Conservation (phyloP, 2,888 invertebrate species). For the Callosobruchus maculatus region DNA sequence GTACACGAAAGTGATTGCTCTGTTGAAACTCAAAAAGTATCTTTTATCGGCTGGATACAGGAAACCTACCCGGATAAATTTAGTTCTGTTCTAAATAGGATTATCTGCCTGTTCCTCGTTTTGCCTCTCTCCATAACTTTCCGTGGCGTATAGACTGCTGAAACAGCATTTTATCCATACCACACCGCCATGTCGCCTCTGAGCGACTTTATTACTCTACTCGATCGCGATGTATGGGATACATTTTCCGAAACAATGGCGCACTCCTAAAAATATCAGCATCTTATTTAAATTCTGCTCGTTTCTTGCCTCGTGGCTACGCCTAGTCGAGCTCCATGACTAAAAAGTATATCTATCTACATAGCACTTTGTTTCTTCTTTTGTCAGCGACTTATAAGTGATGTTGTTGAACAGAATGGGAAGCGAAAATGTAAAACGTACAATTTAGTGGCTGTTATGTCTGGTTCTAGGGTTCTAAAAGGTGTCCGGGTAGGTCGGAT, state of each 20-base stretch:
- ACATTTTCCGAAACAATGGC: neutral
- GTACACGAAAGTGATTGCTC: neutral
- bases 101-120: neutral
- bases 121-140: neutral
- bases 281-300: neutral
- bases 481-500: too few relatives aligned
- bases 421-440: neutral
- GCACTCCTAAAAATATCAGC: neutral
- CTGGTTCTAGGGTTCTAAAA: too few relatives aligned
- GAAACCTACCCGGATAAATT: neutral
- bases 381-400: neutral
- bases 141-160: neutral
- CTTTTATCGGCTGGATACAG: neutral
- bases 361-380: neutral
- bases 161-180: neutral
- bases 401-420: neutral
- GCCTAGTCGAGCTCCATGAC: neutral
- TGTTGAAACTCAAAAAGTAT: neutral
- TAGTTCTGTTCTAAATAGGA: neutral
- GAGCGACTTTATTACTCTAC: neutral
- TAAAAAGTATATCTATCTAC: neutral
- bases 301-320: neutral
- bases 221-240: neutral
- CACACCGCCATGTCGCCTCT: neutral
- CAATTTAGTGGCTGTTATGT: too few relatives aligned